Conservation (phyloP, 2,797 vertebrate species). For the Oophaga sylvatica region DNA sequence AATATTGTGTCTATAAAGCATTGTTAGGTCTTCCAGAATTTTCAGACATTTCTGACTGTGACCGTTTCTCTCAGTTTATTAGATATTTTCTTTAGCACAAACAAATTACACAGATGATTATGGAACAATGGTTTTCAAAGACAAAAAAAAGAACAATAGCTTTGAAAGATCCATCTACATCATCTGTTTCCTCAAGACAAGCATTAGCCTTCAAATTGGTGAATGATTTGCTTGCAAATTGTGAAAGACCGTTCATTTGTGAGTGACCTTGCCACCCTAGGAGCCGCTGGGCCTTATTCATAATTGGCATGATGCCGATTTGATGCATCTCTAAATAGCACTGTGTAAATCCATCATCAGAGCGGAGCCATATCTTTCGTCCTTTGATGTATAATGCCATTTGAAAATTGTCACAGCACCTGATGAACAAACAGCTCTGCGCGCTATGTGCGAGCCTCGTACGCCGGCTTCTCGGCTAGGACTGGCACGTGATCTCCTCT, state of each 20-base stretch:
- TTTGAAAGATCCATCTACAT: constrained; percentile 54
- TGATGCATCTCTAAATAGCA: constrained; percentile 73
- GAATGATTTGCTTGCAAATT: constrained; percentile 70
- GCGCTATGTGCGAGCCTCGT: constrained; percentile 65
- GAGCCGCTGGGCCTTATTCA: constrained; percentile 68
- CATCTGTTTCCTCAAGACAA: constrained; percentile 67
- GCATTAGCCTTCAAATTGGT: constrained; percentile 71
- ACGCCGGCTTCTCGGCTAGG: constrained; percentile 66
- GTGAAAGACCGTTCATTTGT: constrained; percentile 71
- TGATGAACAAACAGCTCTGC: constrained; percentile 71
- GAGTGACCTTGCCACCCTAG: constrained; percentile 69
- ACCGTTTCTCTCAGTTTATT: no score
- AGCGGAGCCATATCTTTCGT: constrained; percentile 69
- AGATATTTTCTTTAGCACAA: neutral
- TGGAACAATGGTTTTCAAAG: constrained; percentile 58
- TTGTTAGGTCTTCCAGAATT: neutral
- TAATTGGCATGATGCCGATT: constrained; percentile 73
- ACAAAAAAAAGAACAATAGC: constrained; percentile 37
- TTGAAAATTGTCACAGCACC: constrained; percentile 73
- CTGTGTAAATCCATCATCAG: constrained; percentile 71
- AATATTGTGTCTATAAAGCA: neutral
- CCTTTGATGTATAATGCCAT: constrained; percentile 77
- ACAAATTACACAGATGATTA: neutral
- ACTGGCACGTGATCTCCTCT: constrained; percentile 65
- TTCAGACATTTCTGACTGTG: no score